Evolutionary conservation across 2,113 vertebrate species (phyloP).

Genomic region (Hippolais icterina): DNA sequence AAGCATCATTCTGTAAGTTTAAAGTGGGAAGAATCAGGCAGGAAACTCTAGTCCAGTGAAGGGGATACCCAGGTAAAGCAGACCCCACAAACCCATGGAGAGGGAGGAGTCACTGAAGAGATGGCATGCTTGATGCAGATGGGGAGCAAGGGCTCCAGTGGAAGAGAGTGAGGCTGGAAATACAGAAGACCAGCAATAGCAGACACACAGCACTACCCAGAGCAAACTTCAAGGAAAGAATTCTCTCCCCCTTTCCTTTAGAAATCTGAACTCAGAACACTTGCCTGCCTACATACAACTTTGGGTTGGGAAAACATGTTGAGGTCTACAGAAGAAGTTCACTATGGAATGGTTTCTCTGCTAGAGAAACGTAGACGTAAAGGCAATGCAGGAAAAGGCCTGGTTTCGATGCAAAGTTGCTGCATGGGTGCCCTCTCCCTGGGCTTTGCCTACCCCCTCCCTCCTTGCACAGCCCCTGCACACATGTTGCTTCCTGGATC

Average conservation of each 20-base stretch:
- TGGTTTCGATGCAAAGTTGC: fast-evolving
- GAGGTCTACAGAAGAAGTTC: neutral
- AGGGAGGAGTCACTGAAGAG: neutral
- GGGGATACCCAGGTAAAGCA: neutral
- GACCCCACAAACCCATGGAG: neutral
- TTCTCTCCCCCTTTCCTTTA: neutral
- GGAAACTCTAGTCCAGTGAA: neutral
- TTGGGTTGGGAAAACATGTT: neutral
- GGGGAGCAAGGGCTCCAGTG: neutral
- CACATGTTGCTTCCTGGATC: neutral
- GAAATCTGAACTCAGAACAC: neutral
- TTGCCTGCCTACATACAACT: fast-evolving
- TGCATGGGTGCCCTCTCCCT: neutral
- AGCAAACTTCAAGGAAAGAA: neutral
- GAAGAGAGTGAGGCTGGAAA: neutral
- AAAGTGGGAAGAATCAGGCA: neutral
- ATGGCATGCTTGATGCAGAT: fast-evolving
- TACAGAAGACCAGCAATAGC: neutral
- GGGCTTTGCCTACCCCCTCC: neutral
- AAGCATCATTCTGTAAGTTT: neutral
- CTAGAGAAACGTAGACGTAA: neutral
- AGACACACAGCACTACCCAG: neutral
- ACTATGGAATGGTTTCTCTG: neutral
- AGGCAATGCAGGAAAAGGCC: neutral
- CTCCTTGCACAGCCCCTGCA: neutral